phyloP scores from a whole-genome alignment of 2,888 invertebrate species.

The Agriotes lineatus region DNA sequence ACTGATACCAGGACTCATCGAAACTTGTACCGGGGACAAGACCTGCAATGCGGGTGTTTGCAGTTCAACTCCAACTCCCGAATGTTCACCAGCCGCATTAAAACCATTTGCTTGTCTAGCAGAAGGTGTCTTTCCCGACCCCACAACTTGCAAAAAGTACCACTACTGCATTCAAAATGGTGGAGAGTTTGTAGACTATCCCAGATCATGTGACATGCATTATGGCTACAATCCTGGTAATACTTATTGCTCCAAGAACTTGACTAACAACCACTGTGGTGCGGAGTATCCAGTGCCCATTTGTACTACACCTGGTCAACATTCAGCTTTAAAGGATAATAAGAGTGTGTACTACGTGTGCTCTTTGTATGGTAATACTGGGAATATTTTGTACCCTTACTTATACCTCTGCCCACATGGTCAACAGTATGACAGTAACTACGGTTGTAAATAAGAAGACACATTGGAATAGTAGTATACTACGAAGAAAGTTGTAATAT shows the following conservation, averaged over 20 bases:
- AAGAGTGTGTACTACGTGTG: constrained; percentile 43
- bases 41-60: too few species aligned
- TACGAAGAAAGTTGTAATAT: too few species aligned
- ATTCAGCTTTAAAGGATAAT: constrained; percentile 18
- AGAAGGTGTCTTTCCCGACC: constrained; percentile 28
- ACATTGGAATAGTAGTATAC: too few species aligned
- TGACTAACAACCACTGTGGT: not conserved
- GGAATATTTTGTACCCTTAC: not conserved
- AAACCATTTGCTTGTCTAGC: too few species aligned
- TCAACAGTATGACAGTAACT: too few species aligned
- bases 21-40: too few species aligned
- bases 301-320: constrained; percentile 29
- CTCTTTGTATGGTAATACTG: not conserved
- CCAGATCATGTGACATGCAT: not conserved
- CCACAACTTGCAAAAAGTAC: constrained; percentile 13
- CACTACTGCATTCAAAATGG: constrained; percentile 12
- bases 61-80: too few species aligned
- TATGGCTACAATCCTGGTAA: not conserved
- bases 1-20: too few species aligned
- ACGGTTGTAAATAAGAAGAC: too few species aligned
- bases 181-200: not conserved
- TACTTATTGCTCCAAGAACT: constrained; percentile 10
- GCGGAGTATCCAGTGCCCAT: constrained; percentile 22
- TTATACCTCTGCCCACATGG: too few species aligned
- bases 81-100: too few species aligned